These are phyloP conservation scores for Osedax frankpressi DNA, from an alignment of 2,888 invertebrate species.

Conservation along the genomic window DNA sequence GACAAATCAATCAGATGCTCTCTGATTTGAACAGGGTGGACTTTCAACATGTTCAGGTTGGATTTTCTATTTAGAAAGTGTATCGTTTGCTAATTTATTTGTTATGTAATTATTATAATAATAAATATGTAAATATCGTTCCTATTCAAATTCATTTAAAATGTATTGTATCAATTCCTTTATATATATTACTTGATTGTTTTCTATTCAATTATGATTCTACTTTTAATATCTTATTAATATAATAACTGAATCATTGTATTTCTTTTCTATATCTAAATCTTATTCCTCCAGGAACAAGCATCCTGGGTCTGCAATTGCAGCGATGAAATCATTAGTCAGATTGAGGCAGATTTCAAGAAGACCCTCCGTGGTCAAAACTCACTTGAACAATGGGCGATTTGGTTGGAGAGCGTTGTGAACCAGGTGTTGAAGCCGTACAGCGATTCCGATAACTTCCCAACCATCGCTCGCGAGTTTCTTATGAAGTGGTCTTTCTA, in stretches of 20 bases:
- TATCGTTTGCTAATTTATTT: too few relatives aligned
- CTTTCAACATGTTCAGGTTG: slow-evolving; percentile 81
- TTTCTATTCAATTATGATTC: too few relatives aligned
- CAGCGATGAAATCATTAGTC: slow-evolving; percentile 67
- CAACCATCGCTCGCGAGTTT: slow-evolving; percentile 59
- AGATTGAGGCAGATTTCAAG: slow-evolving; percentile 78
- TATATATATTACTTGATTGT: too few relatives aligned
- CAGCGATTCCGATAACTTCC: slow-evolving; percentile 53
- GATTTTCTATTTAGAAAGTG: too few relatives aligned
- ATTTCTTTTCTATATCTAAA: too few relatives aligned
- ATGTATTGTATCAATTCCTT: too few relatives aligned
- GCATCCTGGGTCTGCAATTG: slow-evolving; percentile 97
- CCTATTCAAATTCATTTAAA: too few relatives aligned
- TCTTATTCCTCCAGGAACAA: slow-evolving; percentile 52
- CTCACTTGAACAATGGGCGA: slow-evolving; percentile 89
- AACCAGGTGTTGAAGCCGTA: slow-evolving; percentile 75
- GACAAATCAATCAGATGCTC: slow-evolving; percentile 90
- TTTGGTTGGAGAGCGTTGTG: slow-evolving; percentile 88
- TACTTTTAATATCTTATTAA: too few relatives aligned
- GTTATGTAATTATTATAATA: too few relatives aligned
- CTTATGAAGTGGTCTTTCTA: slow-evolving; percentile 97
- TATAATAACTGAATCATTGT: too few relatives aligned
- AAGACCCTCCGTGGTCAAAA: slow-evolving; percentile 60
- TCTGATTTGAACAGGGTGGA: slow-evolving; percentile 91
- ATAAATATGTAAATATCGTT: too few relatives aligned